Conservation (phyloP, 2,113 vertebrate genomes). For the Chroicocephalus ridibundus region DNA sequence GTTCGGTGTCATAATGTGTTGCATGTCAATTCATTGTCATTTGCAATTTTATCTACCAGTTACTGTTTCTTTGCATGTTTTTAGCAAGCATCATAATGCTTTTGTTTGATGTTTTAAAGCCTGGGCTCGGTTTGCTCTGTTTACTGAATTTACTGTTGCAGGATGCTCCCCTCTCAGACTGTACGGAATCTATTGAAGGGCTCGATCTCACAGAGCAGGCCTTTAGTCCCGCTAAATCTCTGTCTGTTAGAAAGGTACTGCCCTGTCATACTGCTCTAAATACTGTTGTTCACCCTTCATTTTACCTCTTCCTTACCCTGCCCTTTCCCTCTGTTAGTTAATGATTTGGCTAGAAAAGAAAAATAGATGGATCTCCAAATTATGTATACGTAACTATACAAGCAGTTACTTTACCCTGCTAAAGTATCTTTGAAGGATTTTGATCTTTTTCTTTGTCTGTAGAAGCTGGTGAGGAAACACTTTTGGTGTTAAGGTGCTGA, state of each 20-base stretch:
- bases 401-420: not conserved
- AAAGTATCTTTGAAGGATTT: not conserved
- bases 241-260: conserved; percentile 97
- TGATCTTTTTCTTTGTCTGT: not conserved
- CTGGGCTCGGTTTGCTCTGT: conserved; percentile 81
- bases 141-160: conserved; percentile 95
- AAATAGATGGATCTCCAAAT: not conserved
- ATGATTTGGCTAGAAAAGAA: not conserved
- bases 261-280: conserved; percentile 68
- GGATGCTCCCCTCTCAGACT: conserved; percentile 99
- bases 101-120: conserved; percentile 52
- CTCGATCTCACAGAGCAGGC: conserved; percentile 94
- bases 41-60: conserved; percentile 5
- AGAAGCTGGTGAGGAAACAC: not conserved
- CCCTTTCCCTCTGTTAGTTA: conserved; percentile 12
- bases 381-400: not conserved
- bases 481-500: not conserved
- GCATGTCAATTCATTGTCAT: conserved; percentile 70
- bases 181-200: conserved; percentile 99
- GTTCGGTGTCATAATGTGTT: conserved; percentile 35
- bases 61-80: conserved; percentile 78
- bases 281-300: conserved; percentile 42
- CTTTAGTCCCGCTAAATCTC: conserved; percentile 94
- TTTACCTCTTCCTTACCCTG: conserved; percentile 41
- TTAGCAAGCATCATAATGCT: conserved; percentile 8